phyloP scores from a whole-genome alignment of 1,140 invertebrate genomes.

The Gonatopus flavifemur region DNA sequence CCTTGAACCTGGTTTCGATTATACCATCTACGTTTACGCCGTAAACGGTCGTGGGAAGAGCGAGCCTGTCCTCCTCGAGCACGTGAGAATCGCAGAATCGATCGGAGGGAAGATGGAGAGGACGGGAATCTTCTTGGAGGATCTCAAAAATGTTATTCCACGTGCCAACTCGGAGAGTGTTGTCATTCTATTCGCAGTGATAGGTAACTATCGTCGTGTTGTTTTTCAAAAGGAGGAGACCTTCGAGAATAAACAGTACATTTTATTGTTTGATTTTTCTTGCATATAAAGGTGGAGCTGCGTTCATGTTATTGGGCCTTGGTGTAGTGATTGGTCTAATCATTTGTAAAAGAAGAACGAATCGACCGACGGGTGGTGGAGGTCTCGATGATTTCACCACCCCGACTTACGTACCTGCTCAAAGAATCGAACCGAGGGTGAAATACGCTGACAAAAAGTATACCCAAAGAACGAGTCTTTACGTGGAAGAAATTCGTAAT shows the following conservation, averaged over 20 bases:
- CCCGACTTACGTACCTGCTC: slow-evolving; percentile 49
- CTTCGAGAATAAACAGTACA: too few species aligned
- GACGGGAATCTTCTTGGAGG: slow-evolving; percentile 41
- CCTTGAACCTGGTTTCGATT: slow-evolving; percentile 67
- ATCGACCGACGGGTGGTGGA: slow-evolving; percentile 18
- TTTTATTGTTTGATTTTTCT: background rate
- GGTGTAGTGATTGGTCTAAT: slow-evolving; percentile 48
- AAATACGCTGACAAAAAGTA: slow-evolving; percentile 43
- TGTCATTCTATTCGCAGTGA: slow-evolving; percentile 41
- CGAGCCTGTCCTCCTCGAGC: slow-evolving; percentile 63
- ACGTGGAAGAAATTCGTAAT: slow-evolving; percentile 50
- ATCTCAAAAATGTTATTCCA: slow-evolving; percentile 43
- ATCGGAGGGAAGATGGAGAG: slow-evolving; percentile 40
- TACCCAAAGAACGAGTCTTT: slow-evolving; percentile 49
- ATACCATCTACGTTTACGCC: slow-evolving; percentile 69
- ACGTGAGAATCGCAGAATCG: slow-evolving; percentile 58
- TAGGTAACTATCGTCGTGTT: too few species aligned
- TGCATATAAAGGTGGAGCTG: slow-evolving; percentile 32
- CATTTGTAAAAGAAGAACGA: slow-evolving; percentile 39
- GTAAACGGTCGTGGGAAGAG: slow-evolving; percentile 72
- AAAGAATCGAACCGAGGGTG: slow-evolving; percentile 49
- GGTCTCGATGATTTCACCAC: slow-evolving; percentile 51
- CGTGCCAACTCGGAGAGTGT: slow-evolving; percentile 34
- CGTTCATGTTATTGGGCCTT: slow-evolving; percentile 45
- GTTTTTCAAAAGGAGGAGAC: too few species aligned